These are phyloP conservation scores for Triplophysa rosa DNA, from an alignment of 2,113 vertebrate species.

Conservation along the genomic window DNA sequence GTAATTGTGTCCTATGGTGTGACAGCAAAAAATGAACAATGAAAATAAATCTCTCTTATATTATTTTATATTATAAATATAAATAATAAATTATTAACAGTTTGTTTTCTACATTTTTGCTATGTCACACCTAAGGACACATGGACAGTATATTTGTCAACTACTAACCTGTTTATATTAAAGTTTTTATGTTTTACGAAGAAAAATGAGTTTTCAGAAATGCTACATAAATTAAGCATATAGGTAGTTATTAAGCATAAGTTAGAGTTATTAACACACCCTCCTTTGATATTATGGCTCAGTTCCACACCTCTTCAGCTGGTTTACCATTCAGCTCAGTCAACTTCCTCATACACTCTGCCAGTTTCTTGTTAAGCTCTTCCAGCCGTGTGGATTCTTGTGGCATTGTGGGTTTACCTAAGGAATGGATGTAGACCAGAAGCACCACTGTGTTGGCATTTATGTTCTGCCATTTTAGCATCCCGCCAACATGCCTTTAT, in stretches of 20 bases:
- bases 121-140: too few relatives aligned
- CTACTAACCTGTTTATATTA: too few relatives aligned
- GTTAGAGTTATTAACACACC: constrained; percentile 14
- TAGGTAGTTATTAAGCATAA: not conserved
- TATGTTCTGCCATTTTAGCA: constrained; percentile 35
- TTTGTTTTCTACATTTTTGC: too few relatives aligned
- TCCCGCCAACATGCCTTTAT: constrained; percentile 16
- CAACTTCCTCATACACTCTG: constrained; percentile 4
- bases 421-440: constrained; percentile 17
- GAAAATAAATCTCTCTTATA: too few relatives aligned
- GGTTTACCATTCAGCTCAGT: constrained; percentile 26
- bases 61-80: too few relatives aligned
- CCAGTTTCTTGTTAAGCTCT: constrained; percentile 47
- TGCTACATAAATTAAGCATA: not conserved
- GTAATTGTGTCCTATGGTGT: too few relatives aligned
- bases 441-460: constrained; percentile 35
- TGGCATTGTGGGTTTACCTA: constrained; percentile 37
- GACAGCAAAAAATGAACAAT: too few relatives aligned
- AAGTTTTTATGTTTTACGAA: too few relatives aligned
- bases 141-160: too few relatives aligned
- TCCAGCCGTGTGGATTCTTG: constrained; percentile 43
- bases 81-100: too few relatives aligned
- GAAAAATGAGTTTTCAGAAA: not conserved
- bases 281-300: constrained; percentile 14
- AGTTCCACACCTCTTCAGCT: constrained; percentile 18